Evolutionary conservation across 1,140 invertebrate species (phyloP).

Genomic region (Lordiphosa stackelbergi): DNA sequence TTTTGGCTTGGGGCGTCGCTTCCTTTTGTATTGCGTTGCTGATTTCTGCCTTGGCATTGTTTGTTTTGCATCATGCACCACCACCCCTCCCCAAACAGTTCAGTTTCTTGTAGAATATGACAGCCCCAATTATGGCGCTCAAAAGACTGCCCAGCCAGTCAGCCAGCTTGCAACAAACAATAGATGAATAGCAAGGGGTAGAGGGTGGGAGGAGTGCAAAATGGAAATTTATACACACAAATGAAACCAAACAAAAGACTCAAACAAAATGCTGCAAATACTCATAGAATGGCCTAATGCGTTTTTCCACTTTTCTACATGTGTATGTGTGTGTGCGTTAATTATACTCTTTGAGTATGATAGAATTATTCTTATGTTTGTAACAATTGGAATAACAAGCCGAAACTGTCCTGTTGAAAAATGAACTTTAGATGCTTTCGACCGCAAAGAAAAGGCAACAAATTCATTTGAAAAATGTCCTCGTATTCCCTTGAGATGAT

Average conservation of each 20-base stretch:
- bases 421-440: too few relatives aligned
- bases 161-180: conserved; percentile 31
- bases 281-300: conserved; percentile 45
- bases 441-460: too few relatives aligned
- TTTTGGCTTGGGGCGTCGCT: conserved; percentile 27
- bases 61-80: conserved; percentile 41
- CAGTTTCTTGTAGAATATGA: conserved; percentile 45
- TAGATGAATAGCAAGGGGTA: conserved; percentile 4
- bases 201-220: conserved; percentile 14
- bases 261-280: conserved; percentile 13
- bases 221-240: conserved; percentile 55
- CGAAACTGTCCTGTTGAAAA: too few relatives aligned
- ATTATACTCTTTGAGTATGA: too few relatives aligned
- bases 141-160: conserved; percentile 23
- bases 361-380: too few relatives aligned
- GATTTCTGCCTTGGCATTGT: conserved; percentile 52
- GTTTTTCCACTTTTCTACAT: conserved; percentile 44
- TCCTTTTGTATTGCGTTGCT: conserved; percentile 27
- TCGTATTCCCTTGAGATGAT: too few relatives aligned
- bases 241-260: conserved; percentile 41
- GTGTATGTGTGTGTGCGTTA: not conserved
- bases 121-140: conserved; percentile 52
- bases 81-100: not conserved
- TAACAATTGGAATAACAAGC: too few relatives aligned
- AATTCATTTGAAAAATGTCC: too few relatives aligned